Conservation (phyloP, 2,797 vertebrate genomes). For the Danio kyathit region DNA sequence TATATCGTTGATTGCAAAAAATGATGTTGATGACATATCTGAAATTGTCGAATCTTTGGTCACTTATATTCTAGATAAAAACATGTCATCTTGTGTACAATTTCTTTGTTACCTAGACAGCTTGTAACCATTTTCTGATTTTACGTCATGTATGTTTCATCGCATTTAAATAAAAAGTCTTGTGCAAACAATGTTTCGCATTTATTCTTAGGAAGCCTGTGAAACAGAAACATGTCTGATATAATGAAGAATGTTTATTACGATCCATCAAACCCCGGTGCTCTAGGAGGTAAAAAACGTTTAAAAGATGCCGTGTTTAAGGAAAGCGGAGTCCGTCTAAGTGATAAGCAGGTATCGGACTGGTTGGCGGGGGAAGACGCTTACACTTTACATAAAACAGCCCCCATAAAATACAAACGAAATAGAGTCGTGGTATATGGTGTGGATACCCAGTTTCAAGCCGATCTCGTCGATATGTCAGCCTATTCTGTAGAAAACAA, state of each 20-base stretch:
- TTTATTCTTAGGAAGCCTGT: neutral
- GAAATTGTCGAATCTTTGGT: neutral
- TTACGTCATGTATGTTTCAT: too few species aligned
- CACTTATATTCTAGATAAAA: neutral
- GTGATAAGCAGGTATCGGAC: neutral
- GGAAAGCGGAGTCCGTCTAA: neutral
- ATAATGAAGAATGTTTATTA: conserved; percentile 23
- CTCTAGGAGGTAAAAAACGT: conserved; percentile 28
- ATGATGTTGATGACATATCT: neutral
- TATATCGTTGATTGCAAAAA: neutral
- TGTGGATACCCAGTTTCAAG: neutral
- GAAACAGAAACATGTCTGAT: neutral
- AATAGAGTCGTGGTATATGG: neutral
- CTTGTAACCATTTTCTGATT: neutral
- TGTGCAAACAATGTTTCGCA: fast-evolving
- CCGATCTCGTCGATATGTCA: conserved; percentile 1
- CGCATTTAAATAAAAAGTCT: neutral
- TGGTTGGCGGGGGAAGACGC: neutral
- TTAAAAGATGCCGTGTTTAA: neutral
- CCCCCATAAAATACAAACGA: neutral
- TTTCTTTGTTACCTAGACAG: neutral
- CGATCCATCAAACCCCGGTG: neutral
- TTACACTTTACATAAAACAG: neutral
- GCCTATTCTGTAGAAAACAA: conserved; percentile 25
- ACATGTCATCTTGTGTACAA: neutral